Evolutionary conservation across 2,113 vertebrate genomes (phyloP).

Genomic region (Brachypodius melanocephalos): DNA sequence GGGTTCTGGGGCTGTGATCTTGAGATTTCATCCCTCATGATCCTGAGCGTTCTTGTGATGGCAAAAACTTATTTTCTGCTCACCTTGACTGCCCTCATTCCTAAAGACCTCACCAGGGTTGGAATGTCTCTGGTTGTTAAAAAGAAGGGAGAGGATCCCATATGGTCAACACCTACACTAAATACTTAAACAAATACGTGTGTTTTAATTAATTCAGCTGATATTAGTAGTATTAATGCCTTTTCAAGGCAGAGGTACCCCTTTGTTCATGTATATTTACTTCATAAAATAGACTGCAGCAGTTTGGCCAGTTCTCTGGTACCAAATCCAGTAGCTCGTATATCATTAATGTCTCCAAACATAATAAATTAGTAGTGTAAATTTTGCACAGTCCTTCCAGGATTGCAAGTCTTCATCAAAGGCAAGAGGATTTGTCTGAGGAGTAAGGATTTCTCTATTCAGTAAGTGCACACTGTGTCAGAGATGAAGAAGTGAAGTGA

Average conservation of each 20-base stretch:
- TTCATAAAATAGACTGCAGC: neutral
- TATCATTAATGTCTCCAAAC: constrained; percentile 3
- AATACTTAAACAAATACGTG: neutral
- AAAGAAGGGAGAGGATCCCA: neutral
- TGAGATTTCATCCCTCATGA: neutral
- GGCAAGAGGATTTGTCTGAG: neutral
- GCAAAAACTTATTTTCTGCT: neutral
- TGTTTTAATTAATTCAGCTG: neutral
- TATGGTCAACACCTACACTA: neutral
- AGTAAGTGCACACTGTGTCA: neutral
- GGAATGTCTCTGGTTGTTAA: neutral
- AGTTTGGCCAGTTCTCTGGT: neutral
- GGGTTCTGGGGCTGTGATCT: neutral
- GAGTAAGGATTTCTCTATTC: neutral
- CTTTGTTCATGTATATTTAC: constrained; percentile 12
- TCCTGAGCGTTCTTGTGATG: neutral
- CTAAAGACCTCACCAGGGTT: neutral
- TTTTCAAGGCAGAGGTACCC: constrained; percentile 18
- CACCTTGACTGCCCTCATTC: neutral
- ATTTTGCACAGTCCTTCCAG: constrained; percentile 10
- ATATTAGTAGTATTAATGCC: neutral
- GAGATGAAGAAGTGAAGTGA: neutral
- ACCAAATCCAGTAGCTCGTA: neutral
- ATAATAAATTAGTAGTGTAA: neutral
- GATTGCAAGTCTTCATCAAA: constrained; percentile 4